These are phyloP conservation scores for Wiebesia pumilae DNA, from an alignment of 1,140 invertebrate species.

Conservation along the genomic window DNA sequence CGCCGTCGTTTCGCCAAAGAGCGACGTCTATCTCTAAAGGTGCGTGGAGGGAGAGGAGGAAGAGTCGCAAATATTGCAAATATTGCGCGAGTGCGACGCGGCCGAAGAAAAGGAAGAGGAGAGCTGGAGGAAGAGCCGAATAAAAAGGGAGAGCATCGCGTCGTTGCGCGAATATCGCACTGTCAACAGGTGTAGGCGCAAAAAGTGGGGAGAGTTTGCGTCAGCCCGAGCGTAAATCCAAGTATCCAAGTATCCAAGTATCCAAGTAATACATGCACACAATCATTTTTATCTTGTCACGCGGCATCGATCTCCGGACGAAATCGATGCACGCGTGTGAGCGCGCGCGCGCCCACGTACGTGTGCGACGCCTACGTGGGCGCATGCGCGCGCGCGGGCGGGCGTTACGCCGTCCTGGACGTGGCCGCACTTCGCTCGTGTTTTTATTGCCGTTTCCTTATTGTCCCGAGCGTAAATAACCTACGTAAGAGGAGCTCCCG, in stretches of 20 bases:
- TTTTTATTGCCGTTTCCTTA: constrained; percentile 49
- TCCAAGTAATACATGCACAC: constrained; percentile 27
- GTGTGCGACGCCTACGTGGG: too few species aligned
- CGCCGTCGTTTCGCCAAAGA: too few species aligned
- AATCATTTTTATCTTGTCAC: constrained; percentile 41
- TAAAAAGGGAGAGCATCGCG: constrained; percentile 3
- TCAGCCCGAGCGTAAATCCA: constrained; percentile 27
- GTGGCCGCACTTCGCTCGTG: constrained; percentile 17
- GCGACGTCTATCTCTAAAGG: too few species aligned
- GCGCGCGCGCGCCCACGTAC: too few species aligned
- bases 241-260: too few species aligned
- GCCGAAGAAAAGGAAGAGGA: too few species aligned
- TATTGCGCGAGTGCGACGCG: too few species aligned
- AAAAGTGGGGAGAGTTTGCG: not conserved
- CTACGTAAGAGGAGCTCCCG: not conserved
- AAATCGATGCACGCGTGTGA: constrained; percentile 28
- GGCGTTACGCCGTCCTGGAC: constrained; percentile 5
- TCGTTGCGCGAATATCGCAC: constrained; percentile 29
- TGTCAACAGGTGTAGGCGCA: constrained; percentile 57
- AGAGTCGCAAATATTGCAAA: too few species aligned
- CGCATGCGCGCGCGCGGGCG: not conserved
- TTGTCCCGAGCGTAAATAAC: constrained; percentile 45
- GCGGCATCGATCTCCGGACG: constrained; percentile 42
- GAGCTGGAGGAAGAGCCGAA: not conserved
- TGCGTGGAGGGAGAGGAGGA: too few species aligned